Evolutionary conservation across 2,888 invertebrate species (phyloP).

Genomic region (Drosophila ustulata): DNA sequence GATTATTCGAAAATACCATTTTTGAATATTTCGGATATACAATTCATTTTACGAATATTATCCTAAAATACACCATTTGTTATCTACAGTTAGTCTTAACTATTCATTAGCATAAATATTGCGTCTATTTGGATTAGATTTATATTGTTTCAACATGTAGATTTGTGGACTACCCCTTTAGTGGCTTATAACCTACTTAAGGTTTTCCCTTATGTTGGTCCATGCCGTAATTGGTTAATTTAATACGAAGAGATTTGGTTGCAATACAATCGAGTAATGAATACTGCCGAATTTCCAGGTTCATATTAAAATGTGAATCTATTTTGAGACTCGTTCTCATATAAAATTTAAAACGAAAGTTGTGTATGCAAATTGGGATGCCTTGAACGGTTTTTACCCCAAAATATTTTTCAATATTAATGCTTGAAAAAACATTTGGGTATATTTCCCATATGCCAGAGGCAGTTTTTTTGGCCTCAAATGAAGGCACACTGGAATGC

Average conservation of each 20-base stretch:
- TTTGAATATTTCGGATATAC: no score
- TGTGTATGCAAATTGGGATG: constrained; percentile 10
- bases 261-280: not conserved
- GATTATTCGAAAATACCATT: no score
- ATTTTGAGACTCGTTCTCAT: not conserved
- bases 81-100: no score
- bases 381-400: constrained; percentile 1
- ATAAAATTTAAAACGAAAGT: constrained; percentile 22
- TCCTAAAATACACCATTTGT: no score
- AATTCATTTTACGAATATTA: no score
- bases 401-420: constrained; percentile 13
- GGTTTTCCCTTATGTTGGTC: no score
- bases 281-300: not conserved
- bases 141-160: no score
- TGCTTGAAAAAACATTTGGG: constrained; percentile 26
- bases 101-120: no score
- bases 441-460: constrained; percentile 45
- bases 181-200: no score
- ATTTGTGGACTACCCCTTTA: not conserved
- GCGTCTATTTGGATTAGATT: no score
- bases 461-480: constrained; percentile 20
- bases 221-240: constrained; percentile 3
- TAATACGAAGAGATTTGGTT: not conserved
- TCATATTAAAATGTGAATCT: not conserved
- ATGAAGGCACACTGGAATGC: not conserved